Conservation (phyloP, 1,140 invertebrate genomes). For the Drosophila bifasciata region DNA sequence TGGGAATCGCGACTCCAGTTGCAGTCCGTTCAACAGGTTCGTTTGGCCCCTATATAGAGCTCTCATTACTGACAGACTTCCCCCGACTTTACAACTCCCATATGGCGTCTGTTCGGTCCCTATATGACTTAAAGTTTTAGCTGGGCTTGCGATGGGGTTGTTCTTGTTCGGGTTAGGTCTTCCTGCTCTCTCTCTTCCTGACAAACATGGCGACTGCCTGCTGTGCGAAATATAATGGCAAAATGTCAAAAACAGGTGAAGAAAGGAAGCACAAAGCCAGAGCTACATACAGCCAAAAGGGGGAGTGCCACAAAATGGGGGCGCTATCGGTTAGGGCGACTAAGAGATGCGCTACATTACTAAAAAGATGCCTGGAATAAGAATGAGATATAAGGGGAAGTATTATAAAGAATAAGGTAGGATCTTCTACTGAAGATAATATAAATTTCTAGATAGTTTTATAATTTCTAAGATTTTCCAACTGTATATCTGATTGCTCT, state of each 20-base stretch:
- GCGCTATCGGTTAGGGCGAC: neutral
- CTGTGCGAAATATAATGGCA: conserved; percentile 72
- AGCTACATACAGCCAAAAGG: neutral
- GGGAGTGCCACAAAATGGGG: neutral
- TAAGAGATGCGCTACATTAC: conserved; percentile 11
- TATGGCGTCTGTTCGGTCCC: neutral
- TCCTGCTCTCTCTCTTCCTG: neutral
- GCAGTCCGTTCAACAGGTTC: conserved; percentile 63
- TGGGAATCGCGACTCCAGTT: conserved; percentile 48
- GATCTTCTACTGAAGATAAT: too few relatives aligned
- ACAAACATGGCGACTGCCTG: conserved; percentile 73
- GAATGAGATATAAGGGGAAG: too few relatives aligned
- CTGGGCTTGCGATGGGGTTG: neutral
- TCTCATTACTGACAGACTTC: conserved; percentile 66
- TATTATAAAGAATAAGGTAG: too few relatives aligned
- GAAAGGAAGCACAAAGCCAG: conserved; percentile 45
- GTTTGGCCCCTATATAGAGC: conserved; percentile 40
- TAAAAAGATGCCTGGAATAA: neutral
- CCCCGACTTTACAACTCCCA: neutral
- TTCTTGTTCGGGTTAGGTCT: neutral
- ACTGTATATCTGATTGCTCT: too few relatives aligned
- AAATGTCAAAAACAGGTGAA: conserved; percentile 77
- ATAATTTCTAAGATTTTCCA: neutral
- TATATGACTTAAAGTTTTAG: conserved; percentile 43
- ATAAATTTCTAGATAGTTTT: neutral